These are phyloP conservation scores for Buceros bicornis DNA, from an alignment of 2,797 vertebrate genomes.

Conservation along the genomic window DNA sequence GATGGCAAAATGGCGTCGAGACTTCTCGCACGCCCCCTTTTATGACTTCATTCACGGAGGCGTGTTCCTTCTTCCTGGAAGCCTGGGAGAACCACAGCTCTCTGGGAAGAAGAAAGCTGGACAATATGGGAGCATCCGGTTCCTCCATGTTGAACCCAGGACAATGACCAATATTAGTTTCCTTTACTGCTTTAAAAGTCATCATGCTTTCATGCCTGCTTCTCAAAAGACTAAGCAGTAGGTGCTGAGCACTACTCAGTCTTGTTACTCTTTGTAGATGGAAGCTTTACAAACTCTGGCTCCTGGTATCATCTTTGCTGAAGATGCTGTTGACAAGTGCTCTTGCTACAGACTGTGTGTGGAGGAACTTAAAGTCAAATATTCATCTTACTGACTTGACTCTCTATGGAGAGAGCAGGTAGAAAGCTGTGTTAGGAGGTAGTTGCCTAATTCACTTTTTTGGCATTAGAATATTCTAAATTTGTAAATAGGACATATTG, in stretches of 20 bases:
- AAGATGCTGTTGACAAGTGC: not conserved
- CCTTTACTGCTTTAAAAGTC: conserved; percentile 34
- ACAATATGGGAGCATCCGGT: no score
- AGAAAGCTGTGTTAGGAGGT: not conserved
- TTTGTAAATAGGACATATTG: not conserved
- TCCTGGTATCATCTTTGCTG: not conserved
- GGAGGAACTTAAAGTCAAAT: not conserved
- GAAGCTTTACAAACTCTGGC: not conserved
- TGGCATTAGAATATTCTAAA: not conserved
- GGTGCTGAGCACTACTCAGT: not conserved
- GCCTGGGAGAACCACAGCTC: no score
- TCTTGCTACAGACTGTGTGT: not conserved
- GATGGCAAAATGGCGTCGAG: no score
- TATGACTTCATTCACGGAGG: no score
- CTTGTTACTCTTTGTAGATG: not conserved
- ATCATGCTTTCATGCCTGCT: conserved; percentile 5
- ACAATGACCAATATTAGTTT: not conserved
- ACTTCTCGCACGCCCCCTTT: no score
- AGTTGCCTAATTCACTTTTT: not conserved
- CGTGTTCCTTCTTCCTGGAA: no score
- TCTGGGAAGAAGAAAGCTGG: no score
- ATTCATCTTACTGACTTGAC: not conserved
- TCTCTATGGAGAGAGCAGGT: not conserved
- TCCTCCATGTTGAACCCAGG: no score
- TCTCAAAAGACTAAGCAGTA: not conserved